Percentiles rank a stretch among this genome's conserved stretches.
These are phyloP conservation scores for Gastrophryne carolinensis DNA, from an alignment of 2,797 vertebrate species.

Conservation along the genomic window DNA sequence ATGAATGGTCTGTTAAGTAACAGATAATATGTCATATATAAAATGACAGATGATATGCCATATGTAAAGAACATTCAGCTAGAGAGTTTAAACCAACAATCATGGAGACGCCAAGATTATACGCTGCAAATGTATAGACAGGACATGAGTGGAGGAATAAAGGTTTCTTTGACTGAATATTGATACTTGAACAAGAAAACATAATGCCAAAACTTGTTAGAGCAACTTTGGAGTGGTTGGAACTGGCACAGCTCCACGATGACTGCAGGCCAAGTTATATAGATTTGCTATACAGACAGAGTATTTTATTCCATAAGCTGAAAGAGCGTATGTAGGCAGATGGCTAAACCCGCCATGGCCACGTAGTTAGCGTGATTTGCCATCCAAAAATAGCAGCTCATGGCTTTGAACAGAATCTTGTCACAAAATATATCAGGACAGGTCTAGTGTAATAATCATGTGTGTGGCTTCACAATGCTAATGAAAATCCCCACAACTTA, in stretches of 20 bases:
- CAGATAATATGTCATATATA: conserved; percentile 30
- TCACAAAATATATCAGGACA: conserved; percentile 36
- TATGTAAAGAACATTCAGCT: conserved; percentile 8
- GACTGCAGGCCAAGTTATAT: conserved; percentile 34
- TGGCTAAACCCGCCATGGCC: conserved; percentile 1
- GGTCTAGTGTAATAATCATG: conserved; percentile 2
- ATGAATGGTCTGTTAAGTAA: conserved; percentile 31
- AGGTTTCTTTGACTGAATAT: conserved; percentile 38
- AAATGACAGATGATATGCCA: conserved; percentile 37
- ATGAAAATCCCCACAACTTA: conserved; percentile 22
- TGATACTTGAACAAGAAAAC: conserved; percentile 31
- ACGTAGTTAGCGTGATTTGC: conserved; percentile 1
- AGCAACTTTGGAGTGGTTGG: conserved; percentile 42
- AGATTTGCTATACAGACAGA: conserved; percentile 29
- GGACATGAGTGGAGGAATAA: conserved; percentile 29
- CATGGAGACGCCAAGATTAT: conserved; percentile 2
- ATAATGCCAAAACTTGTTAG: conserved; percentile 42
- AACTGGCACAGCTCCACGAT: conserved; percentile 25
- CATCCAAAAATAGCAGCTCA: conserved; percentile 33
- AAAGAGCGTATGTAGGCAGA: conserved; percentile 15
- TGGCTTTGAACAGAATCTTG: conserved; percentile 9
- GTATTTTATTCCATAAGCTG: conserved; percentile 14
- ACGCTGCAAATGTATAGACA: conserved; percentile 37
- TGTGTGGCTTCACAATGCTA: conserved; percentile 26
- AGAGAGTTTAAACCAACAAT: conserved; percentile 18